A percentile compares a stretch with the other conserved stretches of the same genome.
These are phyloP conservation scores for Amazona vittata DNA, from an alignment of 2,113 vertebrate genomes.

Conservation along the genomic window DNA sequence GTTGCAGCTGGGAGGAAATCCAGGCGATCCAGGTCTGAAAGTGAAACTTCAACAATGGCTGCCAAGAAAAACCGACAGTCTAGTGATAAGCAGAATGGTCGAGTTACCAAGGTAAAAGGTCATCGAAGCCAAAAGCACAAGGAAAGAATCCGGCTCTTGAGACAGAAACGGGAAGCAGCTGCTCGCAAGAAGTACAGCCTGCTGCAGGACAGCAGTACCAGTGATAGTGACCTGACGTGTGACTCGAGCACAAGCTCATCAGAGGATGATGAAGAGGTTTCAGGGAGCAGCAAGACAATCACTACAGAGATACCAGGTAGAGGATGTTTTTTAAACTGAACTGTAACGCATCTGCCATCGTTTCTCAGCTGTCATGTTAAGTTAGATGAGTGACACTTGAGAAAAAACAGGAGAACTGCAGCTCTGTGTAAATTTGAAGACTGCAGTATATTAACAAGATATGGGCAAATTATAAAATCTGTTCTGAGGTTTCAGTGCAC, in stretches of 20 bases:
- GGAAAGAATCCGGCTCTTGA: constrained; percentile 90
- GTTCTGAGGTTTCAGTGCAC: constrained; percentile 57
- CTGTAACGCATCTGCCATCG: constrained; percentile 67
- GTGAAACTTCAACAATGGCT: constrained; percentile 90
- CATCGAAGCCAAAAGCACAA: constrained; percentile 96
- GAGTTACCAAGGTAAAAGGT: constrained; percentile 86
- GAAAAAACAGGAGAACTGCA: constrained; percentile 74
- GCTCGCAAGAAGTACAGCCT: constrained; percentile 95
- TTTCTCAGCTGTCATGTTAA: constrained; percentile 74
- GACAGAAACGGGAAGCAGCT: constrained; percentile 94
- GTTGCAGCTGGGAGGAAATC: constrained; percentile 83
- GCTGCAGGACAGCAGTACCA: constrained; percentile 99
- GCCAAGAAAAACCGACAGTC: constrained; percentile 96
- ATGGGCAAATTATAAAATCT: constrained; percentile 15
- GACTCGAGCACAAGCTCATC: constrained; percentile 93
- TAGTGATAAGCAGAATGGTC: constrained; percentile 90
- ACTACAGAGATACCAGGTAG: constrained; percentile 98
- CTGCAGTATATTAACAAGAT: constrained; percentile 71
- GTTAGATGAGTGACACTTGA: constrained; percentile 76
- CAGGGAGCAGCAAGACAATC: constrained; percentile 95
- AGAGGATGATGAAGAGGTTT: constrained; percentile 88
- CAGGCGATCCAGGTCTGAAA: constrained; percentile 90
- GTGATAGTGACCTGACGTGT: constrained; percentile 97
- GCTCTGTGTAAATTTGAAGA: constrained; percentile 78
- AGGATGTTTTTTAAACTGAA: constrained; percentile 84